Conservation (phyloP, 2,113 vertebrate species). For the Albula goreensis region DNA sequence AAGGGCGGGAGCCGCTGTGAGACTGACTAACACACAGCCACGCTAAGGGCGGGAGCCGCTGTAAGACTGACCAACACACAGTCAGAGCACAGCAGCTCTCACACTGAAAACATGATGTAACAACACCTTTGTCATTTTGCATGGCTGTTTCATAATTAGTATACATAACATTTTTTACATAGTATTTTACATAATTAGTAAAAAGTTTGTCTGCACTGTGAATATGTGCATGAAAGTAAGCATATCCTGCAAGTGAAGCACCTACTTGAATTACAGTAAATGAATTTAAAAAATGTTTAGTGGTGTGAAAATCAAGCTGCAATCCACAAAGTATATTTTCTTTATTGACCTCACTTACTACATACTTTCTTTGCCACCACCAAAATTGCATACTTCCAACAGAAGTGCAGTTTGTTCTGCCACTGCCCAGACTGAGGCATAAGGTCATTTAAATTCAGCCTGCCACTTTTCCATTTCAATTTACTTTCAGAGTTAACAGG, state of each 20-base stretch:
- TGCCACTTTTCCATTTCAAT: slow-evolving; percentile 32
- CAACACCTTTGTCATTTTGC: background rate
- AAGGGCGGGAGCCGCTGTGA: no score
- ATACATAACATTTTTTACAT: no score
- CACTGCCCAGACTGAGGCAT: background rate
- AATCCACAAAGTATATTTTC: background rate
- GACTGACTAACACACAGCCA: no score
- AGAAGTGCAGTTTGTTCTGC: background rate
- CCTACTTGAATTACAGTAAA: background rate
- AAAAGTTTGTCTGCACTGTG: background rate
- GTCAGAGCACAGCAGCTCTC: no score
- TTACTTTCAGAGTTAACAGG: slow-evolving; percentile 36
- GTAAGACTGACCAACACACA: no score
- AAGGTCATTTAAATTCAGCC: slow-evolving; percentile 1
- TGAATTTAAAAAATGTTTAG: slow-evolving; percentile 3
- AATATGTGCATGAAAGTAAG: background rate
- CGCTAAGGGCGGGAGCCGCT: no score
- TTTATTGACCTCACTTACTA: background rate
- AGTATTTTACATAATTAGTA: no score
- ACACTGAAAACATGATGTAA: background rate
- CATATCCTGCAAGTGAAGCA: background rate
- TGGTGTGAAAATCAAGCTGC: slow-evolving; percentile 2
- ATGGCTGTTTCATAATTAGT: background rate
- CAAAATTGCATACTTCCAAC: background rate
- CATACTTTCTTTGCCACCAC: background rate